A percentile compares a stretch with the other conserved stretches of the same genome.
Evolutionary conservation across 2,113 vertebrate species (phyloP).

Genomic region (Empidonax alnorum): DNA sequence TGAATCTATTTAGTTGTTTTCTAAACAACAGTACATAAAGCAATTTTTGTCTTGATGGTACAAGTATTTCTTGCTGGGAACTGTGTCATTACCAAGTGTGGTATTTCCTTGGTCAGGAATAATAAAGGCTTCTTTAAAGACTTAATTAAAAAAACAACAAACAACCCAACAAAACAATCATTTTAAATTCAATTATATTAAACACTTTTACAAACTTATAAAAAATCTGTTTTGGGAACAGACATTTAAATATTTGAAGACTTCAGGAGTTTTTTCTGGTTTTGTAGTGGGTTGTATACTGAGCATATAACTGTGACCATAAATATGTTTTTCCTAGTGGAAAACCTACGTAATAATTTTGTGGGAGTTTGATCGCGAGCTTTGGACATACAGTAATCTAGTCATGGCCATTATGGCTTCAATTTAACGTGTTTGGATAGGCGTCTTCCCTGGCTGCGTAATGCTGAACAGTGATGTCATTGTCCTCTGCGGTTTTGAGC

Average conservation of each 20-base stretch:
- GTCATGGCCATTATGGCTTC: background rate
- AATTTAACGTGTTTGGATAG: background rate
- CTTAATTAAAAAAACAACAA: background rate
- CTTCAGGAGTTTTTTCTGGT: background rate
- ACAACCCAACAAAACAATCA: background rate
- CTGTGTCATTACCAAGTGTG: background rate
- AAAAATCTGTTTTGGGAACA: background rate
- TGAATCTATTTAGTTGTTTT: background rate
- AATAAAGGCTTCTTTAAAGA: background rate
- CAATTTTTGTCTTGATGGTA: background rate
- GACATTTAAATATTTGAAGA: background rate
- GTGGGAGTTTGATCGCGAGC: conserved; percentile 9
- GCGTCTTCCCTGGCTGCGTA: background rate
- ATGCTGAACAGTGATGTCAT: background rate
- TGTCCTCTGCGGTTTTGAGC: background rate
- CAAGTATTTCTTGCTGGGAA: background rate
- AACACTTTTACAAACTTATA: background rate
- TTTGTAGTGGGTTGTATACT: background rate
- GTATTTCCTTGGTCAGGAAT: background rate
- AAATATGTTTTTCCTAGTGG: background rate
- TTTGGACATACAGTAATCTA: background rate
- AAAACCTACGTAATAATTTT: conserved; percentile 22
- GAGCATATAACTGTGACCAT: background rate
- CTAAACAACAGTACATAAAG: background rate
- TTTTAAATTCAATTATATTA: background rate